Evolutionary conservation across 2,113 vertebrate genomes (phyloP).

Genomic region (Setophaga coronata): DNA sequence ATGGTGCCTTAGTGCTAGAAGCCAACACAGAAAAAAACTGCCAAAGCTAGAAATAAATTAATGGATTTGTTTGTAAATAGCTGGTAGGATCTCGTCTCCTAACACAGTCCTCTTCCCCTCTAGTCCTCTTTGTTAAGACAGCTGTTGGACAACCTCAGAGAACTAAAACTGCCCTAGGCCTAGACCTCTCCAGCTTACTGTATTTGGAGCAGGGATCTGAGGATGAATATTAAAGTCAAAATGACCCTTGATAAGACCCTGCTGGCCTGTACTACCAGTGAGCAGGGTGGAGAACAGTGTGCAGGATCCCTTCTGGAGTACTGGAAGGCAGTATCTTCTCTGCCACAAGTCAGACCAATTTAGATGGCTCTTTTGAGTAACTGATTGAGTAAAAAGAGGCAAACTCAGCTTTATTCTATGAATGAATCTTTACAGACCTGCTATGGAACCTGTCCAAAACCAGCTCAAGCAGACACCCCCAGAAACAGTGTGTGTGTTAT

Average conservation of each 20-base stretch:
- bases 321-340: not conserved
- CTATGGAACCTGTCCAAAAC: not conserved
- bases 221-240: not conserved
- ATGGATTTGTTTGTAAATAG: not conserved
- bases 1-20: not conserved
- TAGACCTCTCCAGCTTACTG: not conserved
- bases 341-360: not conserved
- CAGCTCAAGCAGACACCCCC: not conserved
- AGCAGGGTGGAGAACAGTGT: not conserved
- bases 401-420: not conserved
- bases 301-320: not conserved
- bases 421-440: not conserved
- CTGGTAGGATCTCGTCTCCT: not conserved
- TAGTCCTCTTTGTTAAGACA: not conserved
- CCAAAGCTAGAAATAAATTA: not conserved
- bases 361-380: not conserved
- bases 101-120: not conserved
- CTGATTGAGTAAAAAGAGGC: not conserved
- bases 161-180: not conserved
- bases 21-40: not conserved
- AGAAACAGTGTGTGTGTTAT: not conserved
- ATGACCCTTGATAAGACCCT: not conserved
- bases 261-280: not conserved
- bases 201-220: not conserved
- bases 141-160: not conserved